Conservation (phyloP, 2,797 vertebrate species). For the Morelia viridis region DNA sequence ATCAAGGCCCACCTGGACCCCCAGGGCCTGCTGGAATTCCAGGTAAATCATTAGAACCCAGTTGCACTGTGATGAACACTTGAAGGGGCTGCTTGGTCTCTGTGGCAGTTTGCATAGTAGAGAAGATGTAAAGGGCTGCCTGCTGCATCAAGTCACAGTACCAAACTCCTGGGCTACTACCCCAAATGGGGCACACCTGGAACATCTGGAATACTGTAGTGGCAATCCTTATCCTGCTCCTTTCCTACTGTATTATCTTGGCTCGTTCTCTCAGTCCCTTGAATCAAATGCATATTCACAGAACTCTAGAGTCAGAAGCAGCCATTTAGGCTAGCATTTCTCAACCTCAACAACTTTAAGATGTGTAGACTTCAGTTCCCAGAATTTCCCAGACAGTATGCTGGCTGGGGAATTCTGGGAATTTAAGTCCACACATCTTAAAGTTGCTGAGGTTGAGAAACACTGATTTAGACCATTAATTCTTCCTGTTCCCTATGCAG, state of each 20-base stretch:
- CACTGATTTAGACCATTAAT: no score
- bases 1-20: constrained; percentile 77
- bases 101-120: not conserved
- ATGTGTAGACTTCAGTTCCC: no score
- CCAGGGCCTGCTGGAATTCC: constrained; percentile 79
- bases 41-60: constrained; percentile 67
- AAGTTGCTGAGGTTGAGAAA: no score
- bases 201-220: not conserved
- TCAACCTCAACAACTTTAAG: no score
- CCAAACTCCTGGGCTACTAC: not conserved
- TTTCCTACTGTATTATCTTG: not conserved
- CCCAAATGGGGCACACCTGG: not conserved
- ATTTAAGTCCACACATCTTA: no score
- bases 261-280: not conserved
- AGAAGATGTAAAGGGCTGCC: not conserved
- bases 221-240: not conserved
- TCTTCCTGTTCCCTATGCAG: no score
- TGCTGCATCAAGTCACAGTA: not conserved
- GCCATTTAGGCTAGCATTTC: no score
- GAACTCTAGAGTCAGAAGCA: no score
- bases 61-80: not conserved
- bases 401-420: no score
- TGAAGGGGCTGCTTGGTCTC: not conserved
- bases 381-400: no score
- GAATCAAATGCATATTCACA: not conserved